These are phyloP conservation scores for Euproctis similis DNA, from an alignment of 2,888 invertebrate genomes.

Conservation along the genomic window DNA sequence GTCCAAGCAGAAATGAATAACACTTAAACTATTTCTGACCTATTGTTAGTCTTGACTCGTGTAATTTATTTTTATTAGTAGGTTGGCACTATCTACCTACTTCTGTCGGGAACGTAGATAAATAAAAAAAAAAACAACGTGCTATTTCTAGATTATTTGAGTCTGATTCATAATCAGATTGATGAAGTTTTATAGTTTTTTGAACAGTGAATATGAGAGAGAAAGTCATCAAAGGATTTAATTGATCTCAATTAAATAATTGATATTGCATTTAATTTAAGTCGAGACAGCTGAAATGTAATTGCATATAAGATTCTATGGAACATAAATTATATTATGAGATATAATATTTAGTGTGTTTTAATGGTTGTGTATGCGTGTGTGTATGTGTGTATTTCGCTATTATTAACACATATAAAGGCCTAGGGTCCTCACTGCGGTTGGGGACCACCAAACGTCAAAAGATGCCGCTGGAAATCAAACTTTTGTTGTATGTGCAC, in stretches of 20 bases:
- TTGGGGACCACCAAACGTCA: slow-evolving; percentile 68
- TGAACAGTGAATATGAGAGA: slow-evolving; percentile 27
- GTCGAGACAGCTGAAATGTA: slow-evolving; percentile 29
- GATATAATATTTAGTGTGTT: too few relatives aligned
- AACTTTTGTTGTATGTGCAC: too few relatives aligned
- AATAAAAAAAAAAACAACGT: slow-evolving; percentile 29
- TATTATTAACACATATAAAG: slow-evolving; percentile 72
- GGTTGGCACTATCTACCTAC: too few relatives aligned
- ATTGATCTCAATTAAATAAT: too few relatives aligned
- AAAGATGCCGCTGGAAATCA: slow-evolving; percentile 66
- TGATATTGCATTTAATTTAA: slow-evolving; percentile 36
- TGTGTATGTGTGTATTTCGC: slow-evolving; percentile 58
- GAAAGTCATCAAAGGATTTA: slow-evolving; percentile 48
- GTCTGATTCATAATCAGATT: too few relatives aligned
- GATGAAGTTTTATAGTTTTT: slow-evolving; percentile 29
- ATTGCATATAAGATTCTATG: slow-evolving; percentile 34
- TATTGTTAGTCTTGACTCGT: slow-evolving; percentile 36
- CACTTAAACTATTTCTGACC: slow-evolving; percentile 50
- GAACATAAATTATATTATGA: slow-evolving; percentile 30
- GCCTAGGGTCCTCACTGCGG: slow-evolving; percentile 34
- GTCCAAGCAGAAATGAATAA: slow-evolving; percentile 56
- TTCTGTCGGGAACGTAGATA: too few relatives aligned
- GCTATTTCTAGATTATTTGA: slow-evolving; percentile 25
- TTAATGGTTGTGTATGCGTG: too few relatives aligned
- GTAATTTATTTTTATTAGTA: slow-evolving; percentile 24